Percentiles rank a stretch among this genome's conserved stretches.
Evolutionary conservation across 2,888 invertebrate species (phyloP).

Genomic region (Synanthedon myopaeformis): DNA sequence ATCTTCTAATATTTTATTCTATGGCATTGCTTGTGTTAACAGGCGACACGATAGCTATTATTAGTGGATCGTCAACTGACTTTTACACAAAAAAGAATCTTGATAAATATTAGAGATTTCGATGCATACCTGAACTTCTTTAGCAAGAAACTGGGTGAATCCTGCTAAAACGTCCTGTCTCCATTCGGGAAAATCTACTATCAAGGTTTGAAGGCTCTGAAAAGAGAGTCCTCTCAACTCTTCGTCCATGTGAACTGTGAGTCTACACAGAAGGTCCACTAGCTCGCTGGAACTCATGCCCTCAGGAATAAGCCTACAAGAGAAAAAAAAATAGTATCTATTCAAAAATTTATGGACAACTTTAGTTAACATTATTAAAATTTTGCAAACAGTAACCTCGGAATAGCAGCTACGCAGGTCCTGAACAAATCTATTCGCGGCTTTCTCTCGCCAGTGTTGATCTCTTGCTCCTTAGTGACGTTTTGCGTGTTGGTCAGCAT

Average conservation of each 20-base stretch:
- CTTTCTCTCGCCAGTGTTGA: constrained; percentile 95
- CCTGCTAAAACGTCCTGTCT: constrained; percentile 94
- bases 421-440: constrained; percentile 97
- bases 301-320: constrained; percentile 88
- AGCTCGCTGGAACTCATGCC: constrained; percentile 96
- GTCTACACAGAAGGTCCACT: constrained; percentile 91
- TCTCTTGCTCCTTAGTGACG: constrained; percentile 93
- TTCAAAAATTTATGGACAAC: not conserved
- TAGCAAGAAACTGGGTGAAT: constrained; percentile 93
- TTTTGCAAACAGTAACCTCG: constrained; percentile 51
- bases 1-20: no score
- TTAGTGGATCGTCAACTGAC: no score
- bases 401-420: constrained; percentile 98
- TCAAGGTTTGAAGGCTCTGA: constrained; percentile 94
- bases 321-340: no score
- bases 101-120: no score
- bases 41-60: no score
- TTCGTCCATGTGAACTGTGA: constrained; percentile 99
- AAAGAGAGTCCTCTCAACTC: constrained; percentile 93
- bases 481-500: constrained; percentile 98
- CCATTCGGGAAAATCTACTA: constrained; percentile 98
- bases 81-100: not conserved
- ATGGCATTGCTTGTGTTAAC: no score
- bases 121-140: constrained; percentile 79
- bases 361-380: not conserved